Evolutionary conservation across 2,797 vertebrate species (phyloP), one percentile per base, ranked within the genome.

Genomic region (Falco peregrinus): DNA sequence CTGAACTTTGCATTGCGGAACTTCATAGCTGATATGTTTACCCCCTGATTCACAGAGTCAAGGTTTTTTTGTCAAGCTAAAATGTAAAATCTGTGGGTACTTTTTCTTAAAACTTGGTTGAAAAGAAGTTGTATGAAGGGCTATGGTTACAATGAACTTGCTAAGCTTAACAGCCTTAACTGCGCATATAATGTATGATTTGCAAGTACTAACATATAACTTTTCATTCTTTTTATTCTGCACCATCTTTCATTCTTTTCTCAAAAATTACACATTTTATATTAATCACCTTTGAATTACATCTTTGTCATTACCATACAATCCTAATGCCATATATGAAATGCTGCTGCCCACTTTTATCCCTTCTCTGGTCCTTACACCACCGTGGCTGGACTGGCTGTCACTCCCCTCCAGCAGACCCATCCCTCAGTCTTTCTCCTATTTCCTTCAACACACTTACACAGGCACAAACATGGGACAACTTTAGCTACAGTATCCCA

Each of bases 391-490:
- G 98, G 98, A 94, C 97, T 96, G 97, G 96, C 96, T 98, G 71
- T 98, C 96, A 92, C 97, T 84, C 92, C 94, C 87, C 70, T 96
- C 80, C 97, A 98, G 96, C 98, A 99, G 99, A 98, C 98, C 98
- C 98, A 89, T 98, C 98, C 98, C 99, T 99, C 98, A 98, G 98
- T 98, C 98, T 99, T 97, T 98, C 98, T 97, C 98, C 98, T 98
- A 95, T 98, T 98, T 99, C 97, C 98, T 98, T 98, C 98, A 98
- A 98, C 98, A 98, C 98, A 98, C 98, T 98, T 98, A 98, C 98
- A 97, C 99, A 99, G 99, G 99, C 98, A 98, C 98, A 98, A 97
- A 98, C 98, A 98, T 98, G 98, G 97, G 98, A 97, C 98, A 99
- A 85, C 98, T 98, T 98, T 98, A 98, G 97, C 89, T 98, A 98